Percentiles rank a stretch among this genome's conserved stretches.
Evolutionary conservation across 2,888 invertebrate genomes (phyloP).

Genomic region (Drosophila multiciliata): DNA sequence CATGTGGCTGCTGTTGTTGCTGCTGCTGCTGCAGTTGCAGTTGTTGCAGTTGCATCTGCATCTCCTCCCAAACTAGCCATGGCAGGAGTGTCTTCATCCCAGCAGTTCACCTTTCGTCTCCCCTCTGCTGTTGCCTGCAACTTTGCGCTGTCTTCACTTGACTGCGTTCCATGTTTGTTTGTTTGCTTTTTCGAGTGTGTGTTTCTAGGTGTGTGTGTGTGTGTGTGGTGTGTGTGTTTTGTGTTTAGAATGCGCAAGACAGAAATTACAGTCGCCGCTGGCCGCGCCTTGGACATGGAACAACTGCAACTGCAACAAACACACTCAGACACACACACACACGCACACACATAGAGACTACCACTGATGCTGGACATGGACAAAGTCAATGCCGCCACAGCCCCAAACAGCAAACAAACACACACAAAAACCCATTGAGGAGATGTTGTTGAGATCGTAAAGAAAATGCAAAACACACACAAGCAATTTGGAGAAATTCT

Average conservation of each 20-base stretch:
- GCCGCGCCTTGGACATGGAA: constrained; percentile 73
- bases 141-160: constrained; percentile 71
- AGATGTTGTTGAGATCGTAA: constrained; percentile 48
- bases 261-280: constrained; percentile 74
- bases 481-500: constrained; percentile 49
- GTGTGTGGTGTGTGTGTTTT: constrained; percentile 31
- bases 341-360: constrained; percentile 1
- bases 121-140: constrained; percentile 2
- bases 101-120: not conserved
- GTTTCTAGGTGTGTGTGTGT: constrained; percentile 20
- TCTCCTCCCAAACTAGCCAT: constrained; percentile 67
- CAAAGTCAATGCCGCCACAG: constrained; percentile 62
- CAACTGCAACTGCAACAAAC: constrained; percentile 34
- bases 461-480: constrained; percentile 31
- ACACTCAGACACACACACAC: constrained; percentile 1
- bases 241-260: constrained; percentile 73
- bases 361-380: constrained; percentile 49
- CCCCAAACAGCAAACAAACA: constrained; percentile 59
- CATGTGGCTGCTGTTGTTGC: constrained; percentile 42
- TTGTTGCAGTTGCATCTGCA: constrained; percentile 62
- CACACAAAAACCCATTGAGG: constrained; percentile 44
- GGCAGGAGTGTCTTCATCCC: constrained; percentile 62
- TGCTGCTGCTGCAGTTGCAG: constrained; percentile 10
- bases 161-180: constrained; percentile 77
- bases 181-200: constrained; percentile 70